These are phyloP conservation scores for Alviniconcha marisindica DNA, from an alignment of 1,140 invertebrate genomes.

Conservation along the genomic window DNA sequence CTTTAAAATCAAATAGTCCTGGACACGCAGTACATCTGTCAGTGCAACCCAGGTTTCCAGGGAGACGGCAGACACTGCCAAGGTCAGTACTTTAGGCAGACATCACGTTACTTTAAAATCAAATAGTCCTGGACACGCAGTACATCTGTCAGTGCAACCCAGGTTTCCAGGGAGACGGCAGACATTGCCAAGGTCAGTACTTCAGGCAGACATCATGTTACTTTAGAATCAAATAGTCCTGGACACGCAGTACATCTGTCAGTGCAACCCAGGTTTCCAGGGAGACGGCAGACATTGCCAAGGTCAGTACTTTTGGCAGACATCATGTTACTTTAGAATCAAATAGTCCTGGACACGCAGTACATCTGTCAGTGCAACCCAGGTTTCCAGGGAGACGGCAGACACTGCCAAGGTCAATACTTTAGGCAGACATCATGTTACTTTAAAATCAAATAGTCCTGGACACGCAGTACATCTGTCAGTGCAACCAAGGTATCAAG, in stretches of 20 bases:
- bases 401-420: conserved; percentile 69
- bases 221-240: too few relatives aligned
- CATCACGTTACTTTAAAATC: too few relatives aligned
- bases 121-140: conserved; percentile 88
- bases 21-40: conserved; percentile 89
- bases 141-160: conserved; percentile 89
- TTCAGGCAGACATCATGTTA: too few relatives aligned
- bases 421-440: too few relatives aligned
- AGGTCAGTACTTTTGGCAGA: conserved; percentile 67
- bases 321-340: too few relatives aligned
- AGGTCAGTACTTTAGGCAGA: conserved; percentile 67
- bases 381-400: conserved; percentile 90
- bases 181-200: conserved; percentile 69
- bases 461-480: conserved; percentile 89
- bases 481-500: conserved; percentile 87
- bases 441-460: too few relatives aligned
- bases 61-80: conserved; percentile 83
- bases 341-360: conserved; percentile 88
- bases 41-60: conserved; percentile 87
- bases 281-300: conserved; percentile 83
- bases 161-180: conserved; percentile 90
- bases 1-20: too few relatives aligned
- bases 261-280: conserved; percentile 87
- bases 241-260: conserved; percentile 89
- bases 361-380: conserved; percentile 89